Percentiles rank a stretch among this genome's conserved stretches.
phyloP scores from a whole-genome alignment of 53 echinoderm and acorn worm genomes.

The Luidia sarsii region DNA sequence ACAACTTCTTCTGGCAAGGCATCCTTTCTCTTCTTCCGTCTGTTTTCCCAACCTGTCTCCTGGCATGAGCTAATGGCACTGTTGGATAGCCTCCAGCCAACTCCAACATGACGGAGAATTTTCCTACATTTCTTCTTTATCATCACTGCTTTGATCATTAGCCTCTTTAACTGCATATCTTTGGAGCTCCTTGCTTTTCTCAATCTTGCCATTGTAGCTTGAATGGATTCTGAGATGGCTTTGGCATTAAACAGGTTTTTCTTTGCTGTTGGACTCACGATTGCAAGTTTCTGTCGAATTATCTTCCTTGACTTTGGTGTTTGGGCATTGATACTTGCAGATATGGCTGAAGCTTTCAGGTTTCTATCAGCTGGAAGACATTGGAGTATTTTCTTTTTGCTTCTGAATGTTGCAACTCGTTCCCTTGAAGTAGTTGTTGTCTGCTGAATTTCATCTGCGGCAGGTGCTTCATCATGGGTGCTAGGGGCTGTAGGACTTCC shows the following conservation, averaged over 20 bases:
- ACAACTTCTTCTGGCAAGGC: background rate
- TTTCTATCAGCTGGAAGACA: slow-evolving; percentile 22
- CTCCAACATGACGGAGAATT: slow-evolving; percentile 12
- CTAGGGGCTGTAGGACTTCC: background rate
- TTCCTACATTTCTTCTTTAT: slow-evolving; percentile 11
- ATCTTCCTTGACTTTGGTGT: slow-evolving; percentile 15
- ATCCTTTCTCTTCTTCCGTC: slow-evolving; percentile 22
- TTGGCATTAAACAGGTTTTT: slow-evolving; percentile 9
- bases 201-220: slow-evolving; percentile 13
- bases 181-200: slow-evolving; percentile 22
- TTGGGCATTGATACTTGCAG: slow-evolving; percentile 20
- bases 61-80: slow-evolving; percentile 23
- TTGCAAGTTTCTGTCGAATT: slow-evolving; percentile 9
- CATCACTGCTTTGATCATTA: slow-evolving; percentile 13
- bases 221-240: background rate
- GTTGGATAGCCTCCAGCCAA: slow-evolving; percentile 25
- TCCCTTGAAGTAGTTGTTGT: slow-evolving; percentile 19
- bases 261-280: slow-evolving; percentile 25
- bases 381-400: background rate
- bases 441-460: too few relatives aligned
- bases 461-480: background rate
- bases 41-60: slow-evolving; percentile 11
- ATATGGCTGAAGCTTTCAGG: slow-evolving; percentile 16
- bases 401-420: slow-evolving; percentile 12
- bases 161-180: slow-evolving; percentile 19